Evolutionary conservation across 2,888 invertebrate species (phyloP).

Genomic region (Muschampia staudingeri): DNA sequence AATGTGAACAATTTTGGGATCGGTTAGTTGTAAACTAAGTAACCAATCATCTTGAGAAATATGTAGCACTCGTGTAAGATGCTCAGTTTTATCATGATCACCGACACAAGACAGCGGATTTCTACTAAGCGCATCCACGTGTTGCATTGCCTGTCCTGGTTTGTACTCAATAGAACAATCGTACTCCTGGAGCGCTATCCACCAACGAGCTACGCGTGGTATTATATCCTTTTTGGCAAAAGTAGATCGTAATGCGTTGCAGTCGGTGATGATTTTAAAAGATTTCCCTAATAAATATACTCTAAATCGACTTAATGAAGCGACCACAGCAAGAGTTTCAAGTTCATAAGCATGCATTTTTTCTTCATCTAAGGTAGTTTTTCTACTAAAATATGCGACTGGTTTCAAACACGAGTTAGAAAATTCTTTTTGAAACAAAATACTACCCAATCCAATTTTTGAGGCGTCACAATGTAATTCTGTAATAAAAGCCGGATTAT

Average conservation of each 20-base stretch:
- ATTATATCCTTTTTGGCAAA: slow-evolving; percentile 13
- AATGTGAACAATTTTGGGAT: slow-evolving; percentile 51
- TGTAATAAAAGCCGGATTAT: background rate
- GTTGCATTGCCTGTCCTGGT: background rate
- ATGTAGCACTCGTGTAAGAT: background rate
- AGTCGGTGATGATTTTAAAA: slow-evolving; percentile 21
- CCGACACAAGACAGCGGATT: background rate
- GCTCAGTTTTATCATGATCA: background rate
- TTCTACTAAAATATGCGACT: slow-evolving; percentile 70
- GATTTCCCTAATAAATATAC: slow-evolving; percentile 51
- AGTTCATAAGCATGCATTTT: slow-evolving; percentile 74
- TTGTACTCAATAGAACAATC: slow-evolving; percentile 13
- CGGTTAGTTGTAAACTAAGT: slow-evolving; percentile 58
- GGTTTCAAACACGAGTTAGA: slow-evolving; percentile 59
- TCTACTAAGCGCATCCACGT: slow-evolving; percentile 20
- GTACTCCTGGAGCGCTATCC: slow-evolving; percentile 23
- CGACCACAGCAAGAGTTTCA: slow-evolving; percentile 72
- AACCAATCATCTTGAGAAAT: slow-evolving; percentile 54
- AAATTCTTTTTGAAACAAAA: slow-evolving; percentile 61
- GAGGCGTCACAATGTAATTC: slow-evolving; percentile 20
- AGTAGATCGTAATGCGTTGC: slow-evolving; percentile 13
- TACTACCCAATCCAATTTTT: slow-evolving; percentile 15
- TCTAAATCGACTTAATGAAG: slow-evolving; percentile 66
- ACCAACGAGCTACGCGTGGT: slow-evolving; percentile 15
- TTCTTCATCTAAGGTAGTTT: slow-evolving; percentile 67